Base-by-base conservation (phyloP, 2,113 vertebrate species). In the Pteruthius melanotis region DNA sequence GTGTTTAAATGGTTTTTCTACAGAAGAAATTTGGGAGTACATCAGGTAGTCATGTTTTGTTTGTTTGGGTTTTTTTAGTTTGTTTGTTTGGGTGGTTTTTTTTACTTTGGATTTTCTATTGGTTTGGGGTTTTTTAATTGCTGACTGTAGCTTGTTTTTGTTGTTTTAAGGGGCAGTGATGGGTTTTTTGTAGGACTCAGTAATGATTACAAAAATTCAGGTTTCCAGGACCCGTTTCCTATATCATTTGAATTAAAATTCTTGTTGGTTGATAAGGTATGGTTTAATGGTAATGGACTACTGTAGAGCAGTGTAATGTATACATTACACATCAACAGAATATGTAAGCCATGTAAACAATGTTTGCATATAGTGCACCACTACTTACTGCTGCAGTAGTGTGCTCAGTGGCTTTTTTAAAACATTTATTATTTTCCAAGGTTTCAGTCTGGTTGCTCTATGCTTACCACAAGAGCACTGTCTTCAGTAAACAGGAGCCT, bases 381-480 rank as follows among this genome's bases (percentile, higher is more conserved):
- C 26, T 50, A 57, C 19, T 72, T 15, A 3, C 15, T 54, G 35
- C 26, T 74, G 54, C 31, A 74, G 17, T n/a, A n/a, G 4, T 9
- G 13, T 17, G 16, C 12, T 42, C 15, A 4, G 9, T n/a, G 63
- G 9, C 7, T 35, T 44, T 68, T 72, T 59, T 1, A 28, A 57
- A 44, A 8, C 13, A 27, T 35, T 28, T 50, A 0, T 79, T 72
- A 12, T 70, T 56, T 70, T 19, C 37, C 44, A 49, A 22, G 44
- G 3, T 33, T 64, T 77, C 5, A 8, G 33, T 37, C 30, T 63
- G 45, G 35, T 44, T 61, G 35, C 42, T 76, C 4, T 64, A 1
- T 22, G 10, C 21, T 52, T 60, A 16, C 17, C 0, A 3, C 7
- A 19, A 14, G 19, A 52, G 11, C 1, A 1, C 7, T 54, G 20